Base-by-base conservation (phyloP, 2,888 invertebrate genomes). In the Ligdia adustata region DNA sequence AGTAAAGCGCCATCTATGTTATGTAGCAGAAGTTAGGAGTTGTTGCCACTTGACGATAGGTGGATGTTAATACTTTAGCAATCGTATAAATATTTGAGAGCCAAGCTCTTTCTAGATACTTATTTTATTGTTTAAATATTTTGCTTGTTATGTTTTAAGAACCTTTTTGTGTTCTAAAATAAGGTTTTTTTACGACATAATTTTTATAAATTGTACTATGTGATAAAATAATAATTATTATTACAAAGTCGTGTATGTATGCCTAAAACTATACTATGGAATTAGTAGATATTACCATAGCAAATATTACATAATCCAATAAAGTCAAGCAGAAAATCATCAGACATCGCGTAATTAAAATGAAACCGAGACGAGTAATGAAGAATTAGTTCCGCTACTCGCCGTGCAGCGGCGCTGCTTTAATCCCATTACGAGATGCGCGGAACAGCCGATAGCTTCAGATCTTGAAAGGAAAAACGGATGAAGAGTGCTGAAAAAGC, bases 1-100 rank as follows among this genome's bases (percentile, higher is more conserved):
- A 43, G 48, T 35, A 63, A 39, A 69, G 66, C 76, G 85, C 77
- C 79, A 82, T 79, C 88, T 86, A 52, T 64, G 48, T 15, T 15
- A 32, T 9, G 15, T 11, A 31, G 16, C 16, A 5, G 16, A 50
- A 52, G 55, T 45, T 46, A 42, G 18, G 6, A 53, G 54, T 52
- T 67, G 39, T 4, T 5, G 60, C 71, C 72, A 72, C 57, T 73
- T 52, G 49, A 16, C 63, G 55, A 1, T 64, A 78, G 79, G 58
- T 71, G 67, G 70, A 57, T 48, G 9, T 49, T 59, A 26, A 29
- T 32, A 45, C n/a, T n/a, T n/a, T n/a, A n/a, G n/a, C n/a, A n/a
- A n/a, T n/a, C n/a, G n/a, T n/a, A n/a, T n/a, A n/a, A n/a, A n/a
- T n/a, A n/a, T n/a, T n/a, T n/a, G n/a, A n/a, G n/a, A n/a, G n/a